Percentiles rank a stretch among this genome's conserved stretches.
Conservation (phyloP, 2,797 vertebrate species). For the Poliocrania exsul region DNA sequence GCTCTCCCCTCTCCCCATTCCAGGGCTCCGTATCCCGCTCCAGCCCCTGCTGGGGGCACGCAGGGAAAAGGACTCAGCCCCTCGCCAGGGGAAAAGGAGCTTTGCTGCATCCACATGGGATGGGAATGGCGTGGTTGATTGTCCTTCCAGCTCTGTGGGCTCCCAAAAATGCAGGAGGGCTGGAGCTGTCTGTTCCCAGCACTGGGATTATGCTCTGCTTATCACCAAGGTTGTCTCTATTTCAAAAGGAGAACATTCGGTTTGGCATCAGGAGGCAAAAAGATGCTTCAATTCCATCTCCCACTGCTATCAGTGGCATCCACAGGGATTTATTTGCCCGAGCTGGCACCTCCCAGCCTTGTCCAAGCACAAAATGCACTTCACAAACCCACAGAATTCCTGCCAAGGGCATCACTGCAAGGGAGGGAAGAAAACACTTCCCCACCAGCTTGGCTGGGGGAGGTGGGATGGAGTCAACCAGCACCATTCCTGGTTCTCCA, state of each 20-base stretch:
- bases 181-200: neutral
- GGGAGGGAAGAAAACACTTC: too few relatives aligned
- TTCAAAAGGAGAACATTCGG: neutral
- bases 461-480: neutral
- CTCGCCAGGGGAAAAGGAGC: neutral
- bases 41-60: neutral
- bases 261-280: neutral
- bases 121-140: neutral
- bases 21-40: neutral
- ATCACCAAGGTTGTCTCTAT: neutral
- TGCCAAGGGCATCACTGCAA: neutral
- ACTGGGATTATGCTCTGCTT: neutral
- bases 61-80: neutral
- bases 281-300: neutral
- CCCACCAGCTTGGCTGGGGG: neutral
- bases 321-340: neutral
- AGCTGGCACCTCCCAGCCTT: neutral
- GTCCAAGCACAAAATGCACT: neutral
- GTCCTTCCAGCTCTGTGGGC: neutral
- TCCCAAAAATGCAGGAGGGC: neutral
- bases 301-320: neutral
- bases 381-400: neutral
- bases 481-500: neutral
- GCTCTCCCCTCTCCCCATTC: neutral
- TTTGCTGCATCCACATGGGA: fast-evolving